Percentiles rank a stretch among this genome's conserved stretches.
Conservation (phyloP, 2,888 invertebrate species). For the Tolmerus cingulatus region DNA sequence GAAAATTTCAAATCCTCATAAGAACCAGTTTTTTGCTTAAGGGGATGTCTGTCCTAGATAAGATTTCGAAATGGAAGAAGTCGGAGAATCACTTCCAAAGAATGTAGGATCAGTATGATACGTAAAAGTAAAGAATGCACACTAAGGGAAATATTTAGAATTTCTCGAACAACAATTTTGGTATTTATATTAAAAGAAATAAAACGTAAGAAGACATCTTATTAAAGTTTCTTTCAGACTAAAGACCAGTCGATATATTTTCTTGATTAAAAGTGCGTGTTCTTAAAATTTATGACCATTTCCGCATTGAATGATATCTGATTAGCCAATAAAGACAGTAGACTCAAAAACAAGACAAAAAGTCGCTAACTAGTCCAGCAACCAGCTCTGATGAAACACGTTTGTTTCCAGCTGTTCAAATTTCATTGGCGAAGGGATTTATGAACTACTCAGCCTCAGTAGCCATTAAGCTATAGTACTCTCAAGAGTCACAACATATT, state of each 20-base stretch:
- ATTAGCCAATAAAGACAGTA: not conserved
- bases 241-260: not conserved
- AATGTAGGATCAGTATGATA: not conserved
- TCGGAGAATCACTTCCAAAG: not conserved
- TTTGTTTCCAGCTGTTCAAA: not conserved
- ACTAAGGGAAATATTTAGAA: not conserved
- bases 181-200: not conserved
- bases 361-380: not conserved
- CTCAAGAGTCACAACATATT: not conserved
- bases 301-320: constrained; percentile 10
- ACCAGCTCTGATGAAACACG: constrained; percentile 4
- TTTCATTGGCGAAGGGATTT: constrained; percentile 17
- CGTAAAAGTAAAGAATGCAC: not conserved
- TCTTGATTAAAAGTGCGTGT: not conserved
- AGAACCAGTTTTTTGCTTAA: not conserved
- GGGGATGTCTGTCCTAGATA: not conserved
- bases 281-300: not conserved
- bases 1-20: not conserved
- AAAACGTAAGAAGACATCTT: not conserved
- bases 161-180: not conserved
- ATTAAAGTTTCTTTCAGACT: not conserved
- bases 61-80: not conserved
- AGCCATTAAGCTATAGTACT: not conserved
- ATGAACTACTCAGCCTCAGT: not conserved
- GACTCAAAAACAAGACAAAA: not conserved